Base-by-base conservation (phyloP, 2,888 invertebrate species). In the Phengaris arion region DNA sequence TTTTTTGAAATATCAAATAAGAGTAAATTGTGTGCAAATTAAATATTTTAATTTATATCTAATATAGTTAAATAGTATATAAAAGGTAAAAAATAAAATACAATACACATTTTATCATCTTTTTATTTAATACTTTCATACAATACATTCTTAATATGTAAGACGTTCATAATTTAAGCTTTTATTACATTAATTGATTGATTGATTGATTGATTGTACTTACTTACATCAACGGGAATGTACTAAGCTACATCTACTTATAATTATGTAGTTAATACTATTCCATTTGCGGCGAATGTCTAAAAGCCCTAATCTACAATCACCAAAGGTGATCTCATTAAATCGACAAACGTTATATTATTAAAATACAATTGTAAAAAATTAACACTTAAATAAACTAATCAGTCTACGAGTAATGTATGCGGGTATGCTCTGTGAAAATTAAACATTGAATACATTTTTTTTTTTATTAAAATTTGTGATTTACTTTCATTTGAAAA, bases 211-310 rank as follows among this genome's bases (percentile, higher is more conserved):
- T 84, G 82, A 85, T 84, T 83, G 84, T 77, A 76, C 77, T 78
- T 78, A 79, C 83, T 80, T 92, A 92, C 92, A 92, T 91, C 79
- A 68, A 87, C 85, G 87, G 92, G 92, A 92, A 92, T 92, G 93
- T 92, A 93, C 92, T 88, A 87, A 84, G 83, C 83, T 83, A 87
- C 89, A 74, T 79, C 89, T 90, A 90, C 84, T 85, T 85, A 87
- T 84, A 86, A 57, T 83, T 72, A 72, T 72, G 72, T 72, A 72
- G 72, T 72, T 72, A 72, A 72, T 52, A 72, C 52, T 72, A 72
- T 72, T 52, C 52, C 72, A 70, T 54, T 54, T 54, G 52, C 22
- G 22, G 22, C 72, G 35, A 54, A 45, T 68, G 68, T 35, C 22
- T 52, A 72, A 22, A 72, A 72, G 52, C 72, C 72, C 72, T 72